Evolutionary conservation across 2,797 vertebrate species (phyloP).

Genomic region (Harpagifer antarcticus): DNA sequence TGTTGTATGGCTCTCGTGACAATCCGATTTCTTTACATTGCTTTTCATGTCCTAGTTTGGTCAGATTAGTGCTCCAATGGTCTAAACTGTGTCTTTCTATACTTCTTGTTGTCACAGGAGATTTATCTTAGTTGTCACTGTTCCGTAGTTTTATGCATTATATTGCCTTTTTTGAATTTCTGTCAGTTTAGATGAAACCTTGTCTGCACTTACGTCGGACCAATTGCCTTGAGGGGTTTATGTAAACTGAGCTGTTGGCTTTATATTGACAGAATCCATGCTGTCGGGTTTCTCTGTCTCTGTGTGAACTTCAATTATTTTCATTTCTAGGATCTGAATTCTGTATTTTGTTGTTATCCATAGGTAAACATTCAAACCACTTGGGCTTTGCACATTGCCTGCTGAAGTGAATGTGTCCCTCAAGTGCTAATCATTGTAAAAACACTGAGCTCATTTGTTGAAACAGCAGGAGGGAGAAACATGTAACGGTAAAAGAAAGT

Average conservation of each 20-base stretch:
- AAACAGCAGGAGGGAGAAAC: slow-evolving; percentile 25
- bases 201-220: slow-evolving; percentile 32
- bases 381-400: slow-evolving; percentile 28
- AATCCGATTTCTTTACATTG: slow-evolving; percentile 7
- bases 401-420: slow-evolving; percentile 50
- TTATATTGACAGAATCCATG: slow-evolving; percentile 36
- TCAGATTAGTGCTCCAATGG: background rate
- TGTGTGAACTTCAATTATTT: slow-evolving; percentile 30
- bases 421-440: slow-evolving; percentile 52
- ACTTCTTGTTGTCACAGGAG: background rate
- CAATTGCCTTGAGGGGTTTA: slow-evolving; percentile 25
- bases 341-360: slow-evolving; percentile 43
- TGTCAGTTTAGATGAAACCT: slow-evolving; percentile 35
- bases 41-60: background rate
- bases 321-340: slow-evolving; percentile 28
- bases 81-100: background rate
- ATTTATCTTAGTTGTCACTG: background rate
- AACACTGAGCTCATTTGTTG: slow-evolving; percentile 70
- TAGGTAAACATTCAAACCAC: slow-evolving; percentile 37
- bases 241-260: slow-evolving; percentile 39
- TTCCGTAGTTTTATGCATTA: slow-evolving; percentile 8
- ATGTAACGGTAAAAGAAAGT: slow-evolving; percentile 38
- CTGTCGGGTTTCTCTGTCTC: slow-evolving; percentile 44
- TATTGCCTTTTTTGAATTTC: slow-evolving; percentile 21
- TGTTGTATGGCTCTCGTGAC: slow-evolving; percentile 23